Evolutionary conservation across 2,888 invertebrate species (phyloP).

Genomic region (Hyalella azteca): DNA sequence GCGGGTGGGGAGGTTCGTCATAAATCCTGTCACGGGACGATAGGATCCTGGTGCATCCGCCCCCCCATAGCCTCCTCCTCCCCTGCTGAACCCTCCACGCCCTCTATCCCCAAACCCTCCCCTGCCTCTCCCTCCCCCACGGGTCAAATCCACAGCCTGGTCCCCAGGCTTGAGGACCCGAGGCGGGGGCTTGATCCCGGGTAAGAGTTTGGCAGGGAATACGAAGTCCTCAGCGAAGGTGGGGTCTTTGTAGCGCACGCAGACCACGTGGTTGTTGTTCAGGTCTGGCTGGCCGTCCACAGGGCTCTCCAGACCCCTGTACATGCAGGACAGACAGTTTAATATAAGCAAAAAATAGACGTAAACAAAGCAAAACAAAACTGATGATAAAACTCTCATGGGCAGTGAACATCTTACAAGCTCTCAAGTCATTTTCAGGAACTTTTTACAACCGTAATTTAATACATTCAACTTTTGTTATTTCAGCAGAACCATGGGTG

Average conservation of each 20-base stretch:
- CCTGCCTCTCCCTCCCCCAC: conserved; percentile 64
- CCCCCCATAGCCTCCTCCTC: conserved; percentile 35
- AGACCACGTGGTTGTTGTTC: conserved; percentile 64
- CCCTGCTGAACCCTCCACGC: conserved; percentile 19
- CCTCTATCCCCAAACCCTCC: conserved; percentile 63
- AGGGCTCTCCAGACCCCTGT: conserved; percentile 73
- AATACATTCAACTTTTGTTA: too few species aligned
- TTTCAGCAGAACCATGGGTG: too few species aligned
- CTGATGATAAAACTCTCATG: too few species aligned
- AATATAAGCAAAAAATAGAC: too few species aligned
- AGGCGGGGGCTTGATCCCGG: conserved; percentile 71
- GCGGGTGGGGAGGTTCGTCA: conserved; percentile 53
- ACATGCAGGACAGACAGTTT: conserved; percentile 41
- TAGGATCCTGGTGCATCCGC: conserved; percentile 30
- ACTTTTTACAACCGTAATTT: too few species aligned
- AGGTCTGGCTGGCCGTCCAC: conserved; percentile 72
- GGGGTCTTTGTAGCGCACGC: conserved; percentile 81
- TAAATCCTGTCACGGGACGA: conserved; percentile 51
- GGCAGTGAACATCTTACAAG: too few species aligned
- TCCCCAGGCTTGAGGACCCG: conserved; percentile 80
- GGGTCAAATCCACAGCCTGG: conserved; percentile 67
- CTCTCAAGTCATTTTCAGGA: too few species aligned
- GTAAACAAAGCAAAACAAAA: too few species aligned
- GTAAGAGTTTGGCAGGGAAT: conserved; percentile 75
- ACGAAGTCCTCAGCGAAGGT: conserved; percentile 75